Conservation (phyloP, 2,888 invertebrate species). For the Metalampra italica region DNA sequence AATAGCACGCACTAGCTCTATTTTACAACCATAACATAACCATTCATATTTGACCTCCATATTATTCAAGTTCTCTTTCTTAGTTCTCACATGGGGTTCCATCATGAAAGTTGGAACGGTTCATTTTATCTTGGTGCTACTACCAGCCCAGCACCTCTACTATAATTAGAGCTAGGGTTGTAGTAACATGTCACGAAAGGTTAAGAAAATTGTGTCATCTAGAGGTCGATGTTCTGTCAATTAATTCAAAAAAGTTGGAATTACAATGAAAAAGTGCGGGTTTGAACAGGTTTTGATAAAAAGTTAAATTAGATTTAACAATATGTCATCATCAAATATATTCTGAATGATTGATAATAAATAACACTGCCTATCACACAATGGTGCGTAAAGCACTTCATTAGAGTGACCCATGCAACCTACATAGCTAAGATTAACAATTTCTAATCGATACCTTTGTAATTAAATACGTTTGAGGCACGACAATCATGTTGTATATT, state of each 20-base stretch:
- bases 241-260: neutral
- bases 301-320: constrained; percentile 2
- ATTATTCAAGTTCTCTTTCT: constrained; percentile 5
- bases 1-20: constrained; percentile 29
- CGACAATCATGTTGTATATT: constrained; percentile 20
- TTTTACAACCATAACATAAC: constrained; percentile 29
- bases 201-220: constrained; percentile 17
- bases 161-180: constrained; percentile 27
- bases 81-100: neutral
- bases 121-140: constrained; percentile 17
- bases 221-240: too few relatives aligned
- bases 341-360: constrained; percentile 21
- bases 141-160: constrained; percentile 8
- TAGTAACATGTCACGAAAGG: constrained; percentile 23
- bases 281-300: too few relatives aligned
- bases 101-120: constrained; percentile 2
- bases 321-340: neutral
- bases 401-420: constrained; percentile 31
- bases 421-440: constrained; percentile 39
- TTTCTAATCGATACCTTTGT: constrained; percentile 41
- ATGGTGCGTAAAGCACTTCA: constrained; percentile 24
- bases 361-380: constrained; percentile 7
- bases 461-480: constrained; percentile 35
- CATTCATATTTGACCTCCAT: constrained; percentile 25
- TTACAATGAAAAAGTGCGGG: constrained; percentile 5